Base-by-base conservation (phyloP, 2,797 vertebrate species). In the Galagoides demidoff region DNA sequence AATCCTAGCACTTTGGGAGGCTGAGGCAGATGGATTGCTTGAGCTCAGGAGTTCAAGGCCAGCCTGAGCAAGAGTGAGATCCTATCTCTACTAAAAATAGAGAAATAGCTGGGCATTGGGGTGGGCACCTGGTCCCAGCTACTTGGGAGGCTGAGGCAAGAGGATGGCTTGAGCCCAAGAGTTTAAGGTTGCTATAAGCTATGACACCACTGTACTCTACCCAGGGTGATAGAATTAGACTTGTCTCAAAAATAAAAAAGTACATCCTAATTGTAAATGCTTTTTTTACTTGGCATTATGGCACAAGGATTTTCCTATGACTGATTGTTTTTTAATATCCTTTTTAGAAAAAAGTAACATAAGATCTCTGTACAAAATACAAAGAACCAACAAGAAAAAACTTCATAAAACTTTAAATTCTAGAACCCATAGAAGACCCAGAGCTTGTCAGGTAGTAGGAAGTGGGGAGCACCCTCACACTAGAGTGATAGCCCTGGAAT, bases 271-370 rank as follows among this genome's bases (percentile, higher is more conserved):
- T 34, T 93, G 27, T 90, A 92, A 96, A 66, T 66, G 55, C 61
- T 85, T 94, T 96, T 97, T 92, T 93, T 71, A 85, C 64, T 94
- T 85, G 68, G 77, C 84, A 83, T 74, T 64, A 90, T 5, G 74
- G 55, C 25, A 39, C n/a, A 71, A 93, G 34, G 66, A 85, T 77
- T 93, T 94, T 94, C 90, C 93, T 82, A 79, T 25, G 73, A 94
- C 92, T 94, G 59, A 94, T 93, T 94, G 55, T 96, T 95, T 88
- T 89, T 94, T 22, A 91, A 89, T 76, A 82, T n/a, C 29, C 27
- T 89, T 84, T 86, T 81, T 8, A 77, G 8, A 27, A 63, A 71
- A 12, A 96, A 85, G 10, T 64, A 82, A 85, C 68, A 59, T 22
- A 19, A 45, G 49, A 81, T 85, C 13, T 20, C 73, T 45, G n/a